Evolutionary conservation across 2,888 invertebrate genomes (phyloP), one percentile per base, ranked within the genome.

Genomic region (Hypena proboscidalis): DNA sequence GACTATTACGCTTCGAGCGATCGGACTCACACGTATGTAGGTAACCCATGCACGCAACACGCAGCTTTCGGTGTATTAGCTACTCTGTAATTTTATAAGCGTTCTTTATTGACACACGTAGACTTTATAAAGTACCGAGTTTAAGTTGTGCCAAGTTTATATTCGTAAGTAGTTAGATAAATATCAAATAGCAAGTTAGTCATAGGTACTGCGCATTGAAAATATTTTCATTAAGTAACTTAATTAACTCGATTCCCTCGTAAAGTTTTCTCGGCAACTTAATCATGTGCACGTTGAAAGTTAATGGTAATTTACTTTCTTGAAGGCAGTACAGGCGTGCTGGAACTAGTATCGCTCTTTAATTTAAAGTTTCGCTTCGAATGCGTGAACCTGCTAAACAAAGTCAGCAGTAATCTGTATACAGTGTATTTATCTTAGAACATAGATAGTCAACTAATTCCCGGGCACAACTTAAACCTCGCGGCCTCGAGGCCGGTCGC

Each of bases 61-160:
- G 77, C 82, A 77, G 89, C 90, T 90, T 90, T 89, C 82, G 84
- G 85, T 89, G 89, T 88, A 75, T 51, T 79, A 58, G 87, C 87
- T 87, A 83, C 59, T 63, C 50, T 72, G 69, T 80, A 76, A 63
- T 77, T 64, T 69, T 67, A 68, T 73, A 77, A 76, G 80, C 83
- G 74, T 80, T 79, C 63, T 70, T 74, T 62, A 62, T 68, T 70
- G 58, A 72, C 75, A 68, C 79, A 80, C 80, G 83, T 87, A 86
- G 85, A 74, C 43, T 60, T 61, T 65, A 58, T 58, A 62, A 62
- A 68, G 53, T 70, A 70, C 68, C 59, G 51, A 55, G 81, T 81
- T 87, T 83, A 82, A 85, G 83, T 84, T 87, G 87, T 85, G 85
- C 80, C 84, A 73, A 40, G 26, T 59, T 43, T 38, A 23, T 50